These are phyloP conservation scores for Cyclargus thomasi DNA, from an alignment of 1,140 invertebrate genomes.

Conservation along the genomic window DNA sequence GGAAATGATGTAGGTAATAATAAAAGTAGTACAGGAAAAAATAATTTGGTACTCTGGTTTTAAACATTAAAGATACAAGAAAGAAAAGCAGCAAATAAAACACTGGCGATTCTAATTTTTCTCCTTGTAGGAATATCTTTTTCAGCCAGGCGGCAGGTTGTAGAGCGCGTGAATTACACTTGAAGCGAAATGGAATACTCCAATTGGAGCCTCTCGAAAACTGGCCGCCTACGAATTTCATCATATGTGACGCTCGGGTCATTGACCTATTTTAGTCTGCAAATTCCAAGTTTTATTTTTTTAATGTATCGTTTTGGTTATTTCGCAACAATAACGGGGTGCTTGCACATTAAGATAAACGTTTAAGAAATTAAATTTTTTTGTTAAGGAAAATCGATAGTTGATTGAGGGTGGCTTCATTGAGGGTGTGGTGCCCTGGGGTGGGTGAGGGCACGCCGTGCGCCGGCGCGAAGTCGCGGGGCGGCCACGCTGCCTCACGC, in stretches of 20 bases:
- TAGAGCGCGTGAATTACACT: conserved; percentile 29
- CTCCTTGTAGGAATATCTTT: conserved; percentile 21
- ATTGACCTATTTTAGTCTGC: not conserved
- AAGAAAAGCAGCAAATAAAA: not conserved
- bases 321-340: not conserved
- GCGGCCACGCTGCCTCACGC: conserved; percentile 46
- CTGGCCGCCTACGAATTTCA: conserved; percentile 12
- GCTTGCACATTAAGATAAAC: conserved; percentile 16
- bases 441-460: conserved; percentile 30
- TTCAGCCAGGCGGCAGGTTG: conserved; percentile 22
- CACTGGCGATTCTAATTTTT: not conserved
- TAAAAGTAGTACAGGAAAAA: too few relatives aligned
- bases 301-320: not conserved
- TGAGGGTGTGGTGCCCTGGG: conserved; percentile 39
- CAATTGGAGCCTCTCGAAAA: conserved; percentile 28
- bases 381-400: conserved; percentile 59
- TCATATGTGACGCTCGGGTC: not conserved
- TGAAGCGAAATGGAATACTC: conserved; percentile 29
- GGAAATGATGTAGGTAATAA: too few relatives aligned
- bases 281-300: not conserved
- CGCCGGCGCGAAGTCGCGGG: conserved; percentile 35
- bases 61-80: not conserved
- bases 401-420: conserved; percentile 66
- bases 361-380: conserved; percentile 49
- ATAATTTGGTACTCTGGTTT: too few relatives aligned